Evolutionary conservation across 2,888 invertebrate species (phyloP).

Genomic region (Phyllotreta cruciferae): DNA sequence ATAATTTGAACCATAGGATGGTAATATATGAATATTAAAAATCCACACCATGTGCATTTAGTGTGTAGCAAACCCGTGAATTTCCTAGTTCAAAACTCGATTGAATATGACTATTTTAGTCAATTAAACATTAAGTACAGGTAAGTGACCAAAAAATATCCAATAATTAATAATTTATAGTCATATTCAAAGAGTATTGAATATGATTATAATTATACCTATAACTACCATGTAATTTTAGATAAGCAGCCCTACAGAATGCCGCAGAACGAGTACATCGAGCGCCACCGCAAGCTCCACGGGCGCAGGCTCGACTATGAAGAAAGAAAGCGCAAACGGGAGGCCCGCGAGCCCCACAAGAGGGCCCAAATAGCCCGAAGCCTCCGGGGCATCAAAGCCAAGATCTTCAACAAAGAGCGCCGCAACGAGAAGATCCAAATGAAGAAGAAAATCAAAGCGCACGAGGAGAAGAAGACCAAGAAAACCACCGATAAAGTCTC

Average conservation of each 20-base stretch:
- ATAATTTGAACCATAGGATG: background rate
- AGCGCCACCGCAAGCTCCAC: constrained; percentile 94
- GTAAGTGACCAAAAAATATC: constrained; percentile 48
- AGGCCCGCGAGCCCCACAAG: constrained; percentile 93
- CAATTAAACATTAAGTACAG: constrained; percentile 35
- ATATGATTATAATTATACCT: constrained; percentile 51
- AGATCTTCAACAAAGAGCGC: constrained; percentile 95
- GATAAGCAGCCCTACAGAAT: constrained; percentile 63
- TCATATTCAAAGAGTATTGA: constrained; percentile 59
- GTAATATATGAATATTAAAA: background rate
- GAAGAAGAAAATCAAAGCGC: constrained; percentile 97
- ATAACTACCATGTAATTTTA: constrained; percentile 41
- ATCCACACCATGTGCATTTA: background rate
- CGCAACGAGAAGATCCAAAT: constrained; percentile 98
- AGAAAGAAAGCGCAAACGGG: constrained; percentile 93
- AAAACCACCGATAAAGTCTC: constrained; percentile 81
- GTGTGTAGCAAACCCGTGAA: background rate
- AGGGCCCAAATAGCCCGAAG: constrained; percentile 89
- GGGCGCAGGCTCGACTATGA: constrained; percentile 97
- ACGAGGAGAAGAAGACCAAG: constrained; percentile 92
- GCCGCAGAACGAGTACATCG: constrained; percentile 99
- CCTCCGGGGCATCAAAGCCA: constrained; percentile 95
- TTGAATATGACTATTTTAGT: constrained; percentile 57
- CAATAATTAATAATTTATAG: constrained; percentile 47
- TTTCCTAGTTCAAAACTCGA: constrained; percentile 41